These are phyloP conservation scores for Ochlodes sylvanus DNA, from an alignment of 2,888 invertebrate genomes.

Conservation along the genomic window DNA sequence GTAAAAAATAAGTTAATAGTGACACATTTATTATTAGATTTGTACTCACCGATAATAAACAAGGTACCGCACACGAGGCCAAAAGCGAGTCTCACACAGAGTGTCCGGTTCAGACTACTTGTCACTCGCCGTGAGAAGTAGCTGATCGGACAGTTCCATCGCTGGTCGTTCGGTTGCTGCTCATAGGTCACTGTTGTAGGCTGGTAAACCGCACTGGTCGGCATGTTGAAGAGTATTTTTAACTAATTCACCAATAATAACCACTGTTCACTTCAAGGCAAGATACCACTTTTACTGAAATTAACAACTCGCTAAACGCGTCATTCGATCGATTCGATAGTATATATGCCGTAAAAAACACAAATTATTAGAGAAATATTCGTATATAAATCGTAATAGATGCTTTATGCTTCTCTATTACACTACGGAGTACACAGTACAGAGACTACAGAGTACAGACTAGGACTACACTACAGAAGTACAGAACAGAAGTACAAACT, in stretches of 20 bases:
- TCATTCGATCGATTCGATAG: not conserved
- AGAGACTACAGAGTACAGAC: too few species aligned
- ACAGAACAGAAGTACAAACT: too few species aligned
- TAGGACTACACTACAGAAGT: too few species aligned
- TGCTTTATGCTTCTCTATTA: too few species aligned
- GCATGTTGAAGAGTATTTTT: constrained; percentile 78
- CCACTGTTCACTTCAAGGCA: constrained; percentile 44
- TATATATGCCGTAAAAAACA: not conserved
- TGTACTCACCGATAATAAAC: constrained; percentile 72
- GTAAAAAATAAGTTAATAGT: too few species aligned
- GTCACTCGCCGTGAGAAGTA: constrained; percentile 81
- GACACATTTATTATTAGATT: too few species aligned
- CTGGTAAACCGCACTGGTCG: constrained; percentile 90
- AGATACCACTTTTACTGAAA: constrained; percentile 20
- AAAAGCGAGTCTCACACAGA: constrained; percentile 72
- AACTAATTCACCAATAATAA: constrained; percentile 41
- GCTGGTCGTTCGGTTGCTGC: constrained; percentile 83
- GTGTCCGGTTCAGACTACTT: constrained; percentile 74
- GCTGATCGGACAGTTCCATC: constrained; percentile 85
- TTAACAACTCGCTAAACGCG: not conserved
- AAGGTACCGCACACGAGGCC: constrained; percentile 75
- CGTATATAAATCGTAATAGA: not conserved
- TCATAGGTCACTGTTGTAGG: constrained; percentile 92
- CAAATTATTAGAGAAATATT: not conserved
- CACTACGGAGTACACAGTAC: too few species aligned